Evolutionary conservation across 2,888 invertebrate genomes (phyloP), one percentile per base, ranked within the genome.

Genomic region (Gastrophysa polygoni): DNA sequence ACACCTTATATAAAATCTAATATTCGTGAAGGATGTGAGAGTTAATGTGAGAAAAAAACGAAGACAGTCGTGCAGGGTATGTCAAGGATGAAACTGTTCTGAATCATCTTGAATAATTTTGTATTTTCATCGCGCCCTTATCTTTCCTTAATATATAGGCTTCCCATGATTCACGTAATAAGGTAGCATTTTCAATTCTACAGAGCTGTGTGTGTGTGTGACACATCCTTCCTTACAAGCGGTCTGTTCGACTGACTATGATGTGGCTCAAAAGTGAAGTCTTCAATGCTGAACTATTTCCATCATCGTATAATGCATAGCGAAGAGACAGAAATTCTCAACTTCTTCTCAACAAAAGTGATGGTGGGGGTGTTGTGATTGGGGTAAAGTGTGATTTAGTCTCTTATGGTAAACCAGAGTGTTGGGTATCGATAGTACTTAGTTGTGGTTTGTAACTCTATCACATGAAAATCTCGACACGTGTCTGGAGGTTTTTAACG

Each of bases 61-160:
- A 32, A 6, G 32, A 32, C 10, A 32, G 32, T 10, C 32, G 10
- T 32, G 32, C 32, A 32, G 6, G 74, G 92, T 32, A 32, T 32
- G 32, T 32, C 32, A 32, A 32, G 32, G 32, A 32, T 10, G 32
- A 32, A 32, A 32, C 32, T 10, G 32, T 32, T 6, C 32, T 32
- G 32, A 32, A 32, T 32, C 32, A 32, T 8, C 32, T 32, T 32
- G 32, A 10, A 32, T 32, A 10, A 32, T 32, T 10, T 32, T 32
- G 32, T 32, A 8, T 10, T 10, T 32, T 32, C 32, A 8, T 32
- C 32, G 7, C 10, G 10, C 32, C 32, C 32, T 10, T 32, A 32
- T 32, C 32, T 10, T 32, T 10, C 32, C 10, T 32, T 10, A 32
- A 6, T 32, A 32, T n/a, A 32, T 32, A 32, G 32, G 10, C 32